Conservation (phyloP, 2,888 invertebrate species). For the Diarsia brunnea region DNA sequence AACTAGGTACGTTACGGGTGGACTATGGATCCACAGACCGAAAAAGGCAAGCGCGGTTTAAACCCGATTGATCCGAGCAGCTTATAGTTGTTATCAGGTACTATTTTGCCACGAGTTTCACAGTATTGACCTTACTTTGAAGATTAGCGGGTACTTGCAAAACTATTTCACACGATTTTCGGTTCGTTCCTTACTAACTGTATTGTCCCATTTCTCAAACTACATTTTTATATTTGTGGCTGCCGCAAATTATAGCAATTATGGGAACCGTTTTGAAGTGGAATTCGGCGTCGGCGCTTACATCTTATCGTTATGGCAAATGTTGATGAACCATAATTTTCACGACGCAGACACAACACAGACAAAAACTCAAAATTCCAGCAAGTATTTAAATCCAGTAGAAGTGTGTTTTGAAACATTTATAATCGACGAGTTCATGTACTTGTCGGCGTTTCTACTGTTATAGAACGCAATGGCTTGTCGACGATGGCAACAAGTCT, state of each 20-base stretch:
- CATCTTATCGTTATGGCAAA: constrained; percentile 10
- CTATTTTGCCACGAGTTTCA: background rate
- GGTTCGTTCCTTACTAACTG: background rate
- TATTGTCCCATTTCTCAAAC: constrained; percentile 30
- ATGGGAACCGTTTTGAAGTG: constrained; percentile 17
- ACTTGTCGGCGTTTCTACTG: background rate
- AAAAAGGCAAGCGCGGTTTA: too few relatives aligned
- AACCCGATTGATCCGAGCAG: too few relatives aligned
- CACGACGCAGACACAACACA: background rate
- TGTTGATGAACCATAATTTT: background rate
- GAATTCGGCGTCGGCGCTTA: constrained; percentile 26
- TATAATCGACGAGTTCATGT: background rate
- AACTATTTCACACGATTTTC: constrained; percentile 7
- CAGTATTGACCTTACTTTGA: background rate
- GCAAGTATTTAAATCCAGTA: background rate
- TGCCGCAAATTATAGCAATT: constrained; percentile 37
- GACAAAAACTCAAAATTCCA: background rate
- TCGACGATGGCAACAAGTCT: background rate
- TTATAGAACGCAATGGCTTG: background rate
- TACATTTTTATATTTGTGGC: constrained; percentile 18
- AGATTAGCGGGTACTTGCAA: background rate
- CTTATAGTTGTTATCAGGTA: too few relatives aligned
- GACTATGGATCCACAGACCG: too few relatives aligned
- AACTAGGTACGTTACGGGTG: too few relatives aligned
- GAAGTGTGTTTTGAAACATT: background rate